These are phyloP conservation scores for Danio jaintianensis DNA, from an alignment of 2,797 vertebrate species.

Conservation along the genomic window DNA sequence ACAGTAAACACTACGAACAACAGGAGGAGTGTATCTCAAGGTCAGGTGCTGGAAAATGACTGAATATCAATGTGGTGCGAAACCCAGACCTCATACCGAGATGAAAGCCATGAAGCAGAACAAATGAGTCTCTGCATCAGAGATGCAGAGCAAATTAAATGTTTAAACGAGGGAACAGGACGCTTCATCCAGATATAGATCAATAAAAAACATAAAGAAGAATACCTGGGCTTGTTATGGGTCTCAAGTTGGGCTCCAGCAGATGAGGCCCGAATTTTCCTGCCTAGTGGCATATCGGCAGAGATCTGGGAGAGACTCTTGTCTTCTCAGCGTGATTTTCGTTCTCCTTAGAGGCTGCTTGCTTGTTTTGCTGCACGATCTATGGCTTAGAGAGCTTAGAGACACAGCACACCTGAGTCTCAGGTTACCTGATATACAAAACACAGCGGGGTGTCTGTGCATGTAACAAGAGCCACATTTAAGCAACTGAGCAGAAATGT, in stretches of 20 bases:
- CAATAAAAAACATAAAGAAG: conserved; percentile 28
- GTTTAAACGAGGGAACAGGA: not conserved
- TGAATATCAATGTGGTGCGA: conserved; percentile 14
- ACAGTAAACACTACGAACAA: conserved; percentile 71
- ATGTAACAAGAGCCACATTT: conserved; percentile 62
- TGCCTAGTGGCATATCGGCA: conserved; percentile 67
- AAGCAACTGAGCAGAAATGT: not conserved
- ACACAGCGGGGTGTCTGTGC: conserved; percentile 44
- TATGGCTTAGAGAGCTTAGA: conserved; percentile 45
- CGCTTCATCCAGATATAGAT: not conserved
- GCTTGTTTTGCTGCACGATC: conserved; percentile 33
- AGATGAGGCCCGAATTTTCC: conserved; percentile 73
- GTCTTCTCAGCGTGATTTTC: not conserved
- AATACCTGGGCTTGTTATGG: conserved; percentile 75
- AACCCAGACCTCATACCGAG: conserved; percentile 10
- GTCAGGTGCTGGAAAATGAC: conserved; percentile 24
- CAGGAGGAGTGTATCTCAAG: conserved; percentile 25
- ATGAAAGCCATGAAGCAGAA: conserved; percentile 20
- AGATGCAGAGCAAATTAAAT: not conserved
- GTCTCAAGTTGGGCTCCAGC: conserved; percentile 81
- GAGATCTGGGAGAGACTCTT: conserved; percentile 4
- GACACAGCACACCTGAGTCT: conserved; percentile 62
- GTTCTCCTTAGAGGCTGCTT: conserved; percentile 13
- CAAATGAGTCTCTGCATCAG: conserved; percentile 18
- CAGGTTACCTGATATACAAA: conserved; percentile 72